These are phyloP conservation scores for Anticlea derivata DNA, from an alignment of 2,888 invertebrate species.

Conservation along the genomic window DNA sequence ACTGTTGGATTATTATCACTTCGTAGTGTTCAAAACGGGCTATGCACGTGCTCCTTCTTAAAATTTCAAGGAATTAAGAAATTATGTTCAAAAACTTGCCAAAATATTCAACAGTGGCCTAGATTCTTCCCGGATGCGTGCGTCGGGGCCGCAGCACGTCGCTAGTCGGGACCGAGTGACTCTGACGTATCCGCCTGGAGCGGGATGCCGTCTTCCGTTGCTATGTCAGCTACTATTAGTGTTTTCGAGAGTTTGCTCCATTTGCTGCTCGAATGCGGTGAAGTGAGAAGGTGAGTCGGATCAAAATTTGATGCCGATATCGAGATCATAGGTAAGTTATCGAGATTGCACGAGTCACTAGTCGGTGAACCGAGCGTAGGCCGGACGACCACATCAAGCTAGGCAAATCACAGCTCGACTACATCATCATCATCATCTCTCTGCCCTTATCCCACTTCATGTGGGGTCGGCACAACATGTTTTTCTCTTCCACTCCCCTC, in stretches of 20 bases:
- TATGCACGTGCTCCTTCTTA: too few relatives aligned
- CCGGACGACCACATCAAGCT: constrained; percentile 2
- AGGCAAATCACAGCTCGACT: neutral
- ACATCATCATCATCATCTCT: too few relatives aligned
- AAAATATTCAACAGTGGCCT: constrained; percentile 41
- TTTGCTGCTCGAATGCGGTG: constrained; percentile 15
- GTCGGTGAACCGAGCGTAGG: neutral
- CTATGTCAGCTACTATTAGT: constrained; percentile 42
- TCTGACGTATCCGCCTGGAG: constrained; percentile 52
- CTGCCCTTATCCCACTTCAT: too few relatives aligned
- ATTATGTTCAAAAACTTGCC: constrained; percentile 24
- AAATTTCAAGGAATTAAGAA: constrained; percentile 5
- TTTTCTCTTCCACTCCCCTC: too few relatives aligned
- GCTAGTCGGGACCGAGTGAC: constrained; percentile 43
- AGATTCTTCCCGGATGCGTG: constrained; percentile 55
- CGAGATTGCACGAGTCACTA: too few relatives aligned
- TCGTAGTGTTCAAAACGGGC: too few relatives aligned
- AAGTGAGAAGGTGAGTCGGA: constrained; percentile 1
- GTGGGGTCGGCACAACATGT: too few relatives aligned
- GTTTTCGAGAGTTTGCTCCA: constrained; percentile 43
- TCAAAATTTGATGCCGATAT: constrained; percentile 4
- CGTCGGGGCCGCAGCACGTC: constrained; percentile 44
- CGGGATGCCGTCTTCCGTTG: constrained; percentile 48
- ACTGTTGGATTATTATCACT: too few relatives aligned
- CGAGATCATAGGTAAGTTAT: too few relatives aligned